Evolutionary conservation across 2,113 vertebrate species (phyloP).

Genomic region (Macroglossus sobrinus): DNA sequence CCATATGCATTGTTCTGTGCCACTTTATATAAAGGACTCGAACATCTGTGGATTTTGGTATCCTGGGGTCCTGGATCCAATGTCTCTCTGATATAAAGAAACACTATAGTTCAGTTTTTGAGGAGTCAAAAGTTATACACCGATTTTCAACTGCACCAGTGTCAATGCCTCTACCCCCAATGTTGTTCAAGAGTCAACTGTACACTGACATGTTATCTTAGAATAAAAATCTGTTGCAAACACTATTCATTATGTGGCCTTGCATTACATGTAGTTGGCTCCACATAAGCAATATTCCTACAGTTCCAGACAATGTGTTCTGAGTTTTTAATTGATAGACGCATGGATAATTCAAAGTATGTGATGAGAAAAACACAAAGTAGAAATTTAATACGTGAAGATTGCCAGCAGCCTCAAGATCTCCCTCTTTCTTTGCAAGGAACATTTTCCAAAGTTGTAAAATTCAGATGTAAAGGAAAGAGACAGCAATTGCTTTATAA

Average conservation of each 20-base stretch:
- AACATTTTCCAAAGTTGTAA: not conserved
- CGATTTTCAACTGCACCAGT: not conserved
- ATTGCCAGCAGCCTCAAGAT: not conserved
- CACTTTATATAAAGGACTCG: not conserved
- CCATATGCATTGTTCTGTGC: not conserved
- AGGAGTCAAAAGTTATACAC: not conserved
- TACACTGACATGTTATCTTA: slow-evolving; percentile 67
- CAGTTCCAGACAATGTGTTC: slow-evolving; percentile 68
- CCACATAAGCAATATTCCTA: slow-evolving; percentile 55
- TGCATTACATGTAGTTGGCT: slow-evolving; percentile 64
- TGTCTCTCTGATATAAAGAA: too few species aligned
- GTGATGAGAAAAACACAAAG: slow-evolving; percentile 65
- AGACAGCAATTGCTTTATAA: slow-evolving; percentile 4
- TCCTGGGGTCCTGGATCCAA: not conserved
- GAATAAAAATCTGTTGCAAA: slow-evolving; percentile 54
- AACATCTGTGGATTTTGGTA: not conserved
- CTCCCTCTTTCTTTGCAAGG: not conserved
- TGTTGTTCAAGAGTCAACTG: not conserved
- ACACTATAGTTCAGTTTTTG: not conserved
- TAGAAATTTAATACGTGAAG: slow-evolving; percentile 68
- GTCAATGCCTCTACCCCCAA: not conserved
- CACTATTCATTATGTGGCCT: slow-evolving; percentile 70
- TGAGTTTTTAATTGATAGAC: slow-evolving; percentile 67
- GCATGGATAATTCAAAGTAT: slow-evolving; percentile 68
- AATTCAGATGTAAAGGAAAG: not conserved